Base-by-base conservation (phyloP, 2,888 invertebrate genomes). In the Sipunculus nudus region DNA sequence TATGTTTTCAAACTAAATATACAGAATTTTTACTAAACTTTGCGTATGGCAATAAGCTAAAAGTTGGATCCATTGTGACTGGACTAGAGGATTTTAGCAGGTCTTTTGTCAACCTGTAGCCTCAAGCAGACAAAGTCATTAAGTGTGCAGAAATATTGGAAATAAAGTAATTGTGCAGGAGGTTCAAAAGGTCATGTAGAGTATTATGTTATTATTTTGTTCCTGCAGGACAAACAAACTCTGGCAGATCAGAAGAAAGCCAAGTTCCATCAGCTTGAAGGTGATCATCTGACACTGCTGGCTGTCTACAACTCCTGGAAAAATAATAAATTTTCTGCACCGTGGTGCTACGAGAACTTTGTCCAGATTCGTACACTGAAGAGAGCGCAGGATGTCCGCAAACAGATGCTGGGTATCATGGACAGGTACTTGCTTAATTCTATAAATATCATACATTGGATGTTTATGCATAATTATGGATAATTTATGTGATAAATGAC, bases 341-440 rank as follows among this genome's bases (percentile, higher is more conserved):
- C 96, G 0, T 99, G 99, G 99, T 99, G 99, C 83, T 98, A 96
- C 78, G 98, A 99, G 82, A 99, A 99, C 86, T 99, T 99, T 81
- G 95, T 99, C 3, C 98, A 99, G 86, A 94, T 96, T 23, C 86
- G 98, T 25, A 98, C 97, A 0, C 85, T 99, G 61, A 99, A 99
- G 82, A 88, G 98, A 23, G 96, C 98, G 0, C 96, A 98, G 85
- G 98, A 99, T 85, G 96, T 99, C 0, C 88, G 99, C 41, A 99
- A 99, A 84, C 99, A 99, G 82, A 86, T 99, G 78, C 86, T 99
- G 28, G 96, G 96, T 0, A 97, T 97, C 64, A 97, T 97, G 97
- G 97, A 97, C 84, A 89, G 92, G 90, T 90, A 77, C 74, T 78
- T 65, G 59, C 47, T 13, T 21, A 40, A n/a, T 3, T 29, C 46